phyloP scores from a whole-genome alignment of 2,888 invertebrate genomes.

The Lithophane semibrunnea region DNA sequence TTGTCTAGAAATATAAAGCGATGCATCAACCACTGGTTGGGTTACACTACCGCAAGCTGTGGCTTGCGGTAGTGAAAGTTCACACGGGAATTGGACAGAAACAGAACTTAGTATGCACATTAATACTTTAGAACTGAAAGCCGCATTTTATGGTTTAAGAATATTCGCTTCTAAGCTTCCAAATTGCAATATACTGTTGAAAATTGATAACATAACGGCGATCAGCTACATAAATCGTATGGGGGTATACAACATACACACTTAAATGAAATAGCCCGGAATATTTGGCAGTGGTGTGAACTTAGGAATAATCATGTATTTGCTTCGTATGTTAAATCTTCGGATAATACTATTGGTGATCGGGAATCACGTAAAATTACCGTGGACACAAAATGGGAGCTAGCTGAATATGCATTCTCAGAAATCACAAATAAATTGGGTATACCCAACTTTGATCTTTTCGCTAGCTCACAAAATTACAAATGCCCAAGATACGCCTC shows the following conservation, averaged over 20 bases:
- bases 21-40: slow-evolving; percentile 28
- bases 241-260: slow-evolving; percentile 13
- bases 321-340: slow-evolving; percentile 3
- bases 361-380: background rate
- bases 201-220: slow-evolving; percentile 22
- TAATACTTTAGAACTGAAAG: slow-evolving; percentile 22
- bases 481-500: slow-evolving; percentile 53
- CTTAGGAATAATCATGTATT: background rate
- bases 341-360: background rate
- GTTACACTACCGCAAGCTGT: too few relatives aligned
- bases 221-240: background rate
- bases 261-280: background rate
- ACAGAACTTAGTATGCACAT: slow-evolving; percentile 12
- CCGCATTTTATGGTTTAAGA: slow-evolving; percentile 28
- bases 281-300: slow-evolving; percentile 28
- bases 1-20: slow-evolving; percentile 20
- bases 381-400: too few relatives aligned
- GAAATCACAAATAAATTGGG: slow-evolving; percentile 4
- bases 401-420: too few relatives aligned
- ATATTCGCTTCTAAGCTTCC: background rate
- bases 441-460: slow-evolving; percentile 47
- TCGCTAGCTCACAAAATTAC: slow-evolving; percentile 47
- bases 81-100: slow-evolving; percentile 4
- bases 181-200: slow-evolving; percentile 16
- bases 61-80: slow-evolving; percentile 1